A percentile compares a stretch with the other conserved stretches of the same genome.
These are phyloP conservation scores for Oryzias melastigma DNA, from an alignment of 2,113 vertebrate species.

Conservation along the genomic window DNA sequence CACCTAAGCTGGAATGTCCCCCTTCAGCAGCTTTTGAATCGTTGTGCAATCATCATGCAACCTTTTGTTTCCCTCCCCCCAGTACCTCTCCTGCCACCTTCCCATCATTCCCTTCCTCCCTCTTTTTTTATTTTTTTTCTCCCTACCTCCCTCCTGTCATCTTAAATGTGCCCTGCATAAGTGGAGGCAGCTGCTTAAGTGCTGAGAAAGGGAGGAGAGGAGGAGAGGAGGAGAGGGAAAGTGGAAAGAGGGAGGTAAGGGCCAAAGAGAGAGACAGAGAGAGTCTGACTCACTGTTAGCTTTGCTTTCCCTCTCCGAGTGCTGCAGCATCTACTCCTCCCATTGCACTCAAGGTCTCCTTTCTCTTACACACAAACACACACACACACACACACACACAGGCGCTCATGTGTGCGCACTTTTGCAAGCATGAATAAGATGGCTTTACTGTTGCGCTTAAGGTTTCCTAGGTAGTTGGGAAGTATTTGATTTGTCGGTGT, in stretches of 20 bases:
- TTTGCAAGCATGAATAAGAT: slow-evolving; percentile 46
- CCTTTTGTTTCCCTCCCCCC: slow-evolving; percentile 69
- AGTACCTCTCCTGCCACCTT: slow-evolving; percentile 31
- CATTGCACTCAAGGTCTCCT: slow-evolving; percentile 67
- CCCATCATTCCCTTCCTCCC: slow-evolving; percentile 39
- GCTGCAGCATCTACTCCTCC: slow-evolving; percentile 77
- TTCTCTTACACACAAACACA: slow-evolving; percentile 7
- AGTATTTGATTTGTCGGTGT: slow-evolving; percentile 46
- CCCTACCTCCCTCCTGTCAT: slow-evolving; percentile 69
- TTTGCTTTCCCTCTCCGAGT: slow-evolving; percentile 72
- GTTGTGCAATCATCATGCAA: slow-evolving; percentile 74
- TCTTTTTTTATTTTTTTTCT: slow-evolving; percentile 9
- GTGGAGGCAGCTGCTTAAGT: slow-evolving; percentile 84
- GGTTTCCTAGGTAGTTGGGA: slow-evolving; percentile 38
- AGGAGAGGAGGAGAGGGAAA: slow-evolving; percentile 64
- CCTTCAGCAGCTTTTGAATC: slow-evolving; percentile 62
- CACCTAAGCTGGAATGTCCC: slow-evolving; percentile 64
- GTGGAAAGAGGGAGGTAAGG: slow-evolving; percentile 60
- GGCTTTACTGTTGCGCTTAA: slow-evolving; percentile 52
- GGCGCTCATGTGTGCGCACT: slow-evolving; percentile 4
- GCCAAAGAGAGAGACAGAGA: slow-evolving; percentile 50
- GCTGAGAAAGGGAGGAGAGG: slow-evolving; percentile 65
- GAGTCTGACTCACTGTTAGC: slow-evolving; percentile 79
- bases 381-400: not conserved
- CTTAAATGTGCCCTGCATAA: slow-evolving; percentile 74